Evolutionary conservation across 2,113 vertebrate species (phyloP).

Genomic region (Alces alces): DNA sequence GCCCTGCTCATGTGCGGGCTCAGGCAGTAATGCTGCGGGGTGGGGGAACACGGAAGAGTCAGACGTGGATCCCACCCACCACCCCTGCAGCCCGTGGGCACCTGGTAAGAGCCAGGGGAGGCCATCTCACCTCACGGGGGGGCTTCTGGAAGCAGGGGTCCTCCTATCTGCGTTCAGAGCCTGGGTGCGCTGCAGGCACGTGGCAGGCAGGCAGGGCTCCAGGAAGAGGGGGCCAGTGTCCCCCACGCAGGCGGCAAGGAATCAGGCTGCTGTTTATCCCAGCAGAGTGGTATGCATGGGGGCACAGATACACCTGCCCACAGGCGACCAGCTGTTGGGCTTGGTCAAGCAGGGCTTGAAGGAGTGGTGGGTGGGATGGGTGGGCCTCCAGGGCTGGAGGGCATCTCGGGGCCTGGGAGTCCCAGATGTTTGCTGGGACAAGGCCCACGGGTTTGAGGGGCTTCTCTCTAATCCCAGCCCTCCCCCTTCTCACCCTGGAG

Average conservation of each 20-base stretch:
- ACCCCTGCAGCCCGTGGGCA: not conserved
- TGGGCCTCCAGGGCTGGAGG: not conserved
- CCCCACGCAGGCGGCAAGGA: rapidly evolving
- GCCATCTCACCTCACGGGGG: rapidly evolving
- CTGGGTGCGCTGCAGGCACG: rapidly evolving
- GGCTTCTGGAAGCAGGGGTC: not conserved
- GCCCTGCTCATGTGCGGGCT: not conserved
- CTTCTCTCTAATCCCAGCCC: not conserved
- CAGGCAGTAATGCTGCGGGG: rapidly evolving
- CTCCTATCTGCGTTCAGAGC: not conserved
- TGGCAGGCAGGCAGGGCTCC: rapidly evolving
- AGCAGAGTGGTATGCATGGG: rapidly evolving
- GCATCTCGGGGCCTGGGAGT: not conserved
- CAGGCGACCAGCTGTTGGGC: not conserved
- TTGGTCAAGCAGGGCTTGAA: not conserved
- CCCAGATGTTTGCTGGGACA: rapidly evolving
- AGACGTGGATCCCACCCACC: not conserved
- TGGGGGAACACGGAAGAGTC: too few relatives aligned
- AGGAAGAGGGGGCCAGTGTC: not conserved
- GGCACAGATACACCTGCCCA: too few relatives aligned
- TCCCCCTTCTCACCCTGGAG: not conserved
- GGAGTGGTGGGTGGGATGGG: rapidly evolving
- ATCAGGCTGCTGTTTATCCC: rapidly evolving
- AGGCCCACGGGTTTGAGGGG: rapidly evolving
- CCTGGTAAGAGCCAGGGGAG: not conserved